A percentile compares a stretch with the other conserved stretches of the same genome.
Evolutionary conservation across 2,797 vertebrate genomes (phyloP).

Genomic region (Eremophila alpestris): DNA sequence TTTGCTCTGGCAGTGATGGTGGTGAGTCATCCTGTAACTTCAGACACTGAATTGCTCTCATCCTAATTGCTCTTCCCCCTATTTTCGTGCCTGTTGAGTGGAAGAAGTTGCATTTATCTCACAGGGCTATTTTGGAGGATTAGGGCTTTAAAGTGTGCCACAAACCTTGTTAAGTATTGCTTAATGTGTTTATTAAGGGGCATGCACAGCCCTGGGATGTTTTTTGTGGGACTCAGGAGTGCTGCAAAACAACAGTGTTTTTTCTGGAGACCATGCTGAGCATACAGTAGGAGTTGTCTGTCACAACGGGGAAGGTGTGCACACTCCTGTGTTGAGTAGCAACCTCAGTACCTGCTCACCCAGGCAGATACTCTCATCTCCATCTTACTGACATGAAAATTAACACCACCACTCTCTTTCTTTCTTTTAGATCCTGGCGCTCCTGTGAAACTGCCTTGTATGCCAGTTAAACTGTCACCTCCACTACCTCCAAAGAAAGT

Average conservation of each 20-base stretch:
- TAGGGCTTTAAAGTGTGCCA: neutral
- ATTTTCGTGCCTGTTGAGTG: neutral
- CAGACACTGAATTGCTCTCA: neutral
- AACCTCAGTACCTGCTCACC: neutral
- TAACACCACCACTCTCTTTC: constrained; percentile 46
- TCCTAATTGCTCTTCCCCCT: neutral
- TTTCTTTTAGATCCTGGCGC: constrained; percentile 88
- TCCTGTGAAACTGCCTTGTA: constrained; percentile 93
- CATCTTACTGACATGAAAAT: neutral
- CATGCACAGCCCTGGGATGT: neutral
- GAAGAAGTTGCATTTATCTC: neutral
- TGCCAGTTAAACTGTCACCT: constrained; percentile 94
- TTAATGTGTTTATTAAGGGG: neutral
- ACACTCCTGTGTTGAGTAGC: neutral
- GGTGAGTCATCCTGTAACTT: constrained; percentile 21
- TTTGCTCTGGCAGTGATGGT: neutral
- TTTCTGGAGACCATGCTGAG: neutral
- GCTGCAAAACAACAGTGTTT: neutral
- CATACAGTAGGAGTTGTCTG: neutral
- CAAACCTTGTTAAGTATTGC: neutral
- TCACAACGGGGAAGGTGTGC: neutral
- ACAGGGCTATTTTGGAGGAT: neutral
- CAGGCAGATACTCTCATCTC: neutral
- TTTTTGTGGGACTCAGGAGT: neutral
- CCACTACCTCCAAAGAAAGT: constrained; percentile 99